These are phyloP conservation scores for Argyresthia albistria DNA, from an alignment of 2,888 invertebrate species.

Conservation along the genomic window DNA sequence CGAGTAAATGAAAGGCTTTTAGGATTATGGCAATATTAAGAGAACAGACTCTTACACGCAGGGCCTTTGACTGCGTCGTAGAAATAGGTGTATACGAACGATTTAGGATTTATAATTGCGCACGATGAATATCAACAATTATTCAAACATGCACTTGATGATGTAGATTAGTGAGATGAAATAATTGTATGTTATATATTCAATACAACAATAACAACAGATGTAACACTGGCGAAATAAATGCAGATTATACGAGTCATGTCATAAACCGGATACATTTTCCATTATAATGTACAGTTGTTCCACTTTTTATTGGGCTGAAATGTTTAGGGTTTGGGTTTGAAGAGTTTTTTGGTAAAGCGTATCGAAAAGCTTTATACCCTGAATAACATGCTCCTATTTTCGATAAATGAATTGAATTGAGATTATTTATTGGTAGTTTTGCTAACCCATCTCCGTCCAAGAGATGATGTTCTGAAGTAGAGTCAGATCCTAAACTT, in stretches of 20 bases:
- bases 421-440: background rate
- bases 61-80: background rate
- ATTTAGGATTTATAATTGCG: background rate
- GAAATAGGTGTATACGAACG: background rate
- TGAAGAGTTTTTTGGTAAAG: too few relatives aligned
- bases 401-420: too few relatives aligned
- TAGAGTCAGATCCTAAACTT: too few relatives aligned
- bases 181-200: background rate
- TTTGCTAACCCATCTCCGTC: conserved; percentile 40
- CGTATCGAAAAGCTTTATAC: too few relatives aligned
- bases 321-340: too few relatives aligned
- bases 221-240: too few relatives aligned
- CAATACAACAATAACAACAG: too few relatives aligned
- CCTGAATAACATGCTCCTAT: too few relatives aligned
- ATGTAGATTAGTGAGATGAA: background rate
- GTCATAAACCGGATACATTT: too few relatives aligned
- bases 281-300: too few relatives aligned
- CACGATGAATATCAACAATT: background rate
- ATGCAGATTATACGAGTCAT: too few relatives aligned
- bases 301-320: too few relatives aligned
- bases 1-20: background rate
- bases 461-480: conserved; percentile 30
- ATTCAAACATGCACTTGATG: conserved; percentile 1
- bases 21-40: background rate
- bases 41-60: background rate